Percentiles rank a stretch among this genome's conserved stretches.
phyloP scores from a whole-genome alignment of 2,113 vertebrate species.

The Mesoclemmys tuberculata region DNA sequence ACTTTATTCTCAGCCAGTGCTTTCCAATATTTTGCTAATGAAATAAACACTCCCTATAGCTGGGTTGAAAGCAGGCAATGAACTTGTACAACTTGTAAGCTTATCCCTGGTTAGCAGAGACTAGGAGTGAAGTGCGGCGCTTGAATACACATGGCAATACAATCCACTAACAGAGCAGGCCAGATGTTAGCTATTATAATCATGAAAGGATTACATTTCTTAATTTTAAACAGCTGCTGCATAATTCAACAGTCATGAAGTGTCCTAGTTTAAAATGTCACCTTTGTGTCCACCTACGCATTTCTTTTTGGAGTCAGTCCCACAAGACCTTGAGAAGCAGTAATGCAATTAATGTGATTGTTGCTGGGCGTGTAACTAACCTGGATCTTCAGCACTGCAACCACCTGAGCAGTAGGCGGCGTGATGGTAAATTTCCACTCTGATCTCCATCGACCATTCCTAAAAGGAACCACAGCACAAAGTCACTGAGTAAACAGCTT shows the following conservation, averaged over 20 bases:
- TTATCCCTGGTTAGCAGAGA: not conserved
- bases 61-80: slow-evolving; percentile 28
- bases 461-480: slow-evolving; percentile 48
- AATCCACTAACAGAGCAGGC: not conserved
- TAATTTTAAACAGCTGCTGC: not conserved
- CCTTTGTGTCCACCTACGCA: not conserved
- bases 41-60: not conserved
- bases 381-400: slow-evolving; percentile 94
- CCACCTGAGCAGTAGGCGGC: slow-evolving; percentile 87
- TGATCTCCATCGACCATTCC: slow-evolving; percentile 95
- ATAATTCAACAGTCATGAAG: not conserved
- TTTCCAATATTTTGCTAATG: slow-evolving; percentile 50
- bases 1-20: slow-evolving; percentile 48
- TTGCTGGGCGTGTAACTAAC: slow-evolving; percentile 60
- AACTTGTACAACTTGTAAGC: not conserved
- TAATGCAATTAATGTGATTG: not conserved
- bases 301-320: not conserved
- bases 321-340: not conserved
- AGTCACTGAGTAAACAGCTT: not conserved
- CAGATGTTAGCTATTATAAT: not conserved
- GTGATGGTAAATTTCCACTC: slow-evolving; percentile 96
- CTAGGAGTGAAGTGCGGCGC: not conserved
- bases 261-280: not conserved
- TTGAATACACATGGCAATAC: not conserved
- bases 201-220: not conserved